Base-by-base conservation (phyloP, 1,140 invertebrate species). In the Dermatophagoides farinae region DNA sequence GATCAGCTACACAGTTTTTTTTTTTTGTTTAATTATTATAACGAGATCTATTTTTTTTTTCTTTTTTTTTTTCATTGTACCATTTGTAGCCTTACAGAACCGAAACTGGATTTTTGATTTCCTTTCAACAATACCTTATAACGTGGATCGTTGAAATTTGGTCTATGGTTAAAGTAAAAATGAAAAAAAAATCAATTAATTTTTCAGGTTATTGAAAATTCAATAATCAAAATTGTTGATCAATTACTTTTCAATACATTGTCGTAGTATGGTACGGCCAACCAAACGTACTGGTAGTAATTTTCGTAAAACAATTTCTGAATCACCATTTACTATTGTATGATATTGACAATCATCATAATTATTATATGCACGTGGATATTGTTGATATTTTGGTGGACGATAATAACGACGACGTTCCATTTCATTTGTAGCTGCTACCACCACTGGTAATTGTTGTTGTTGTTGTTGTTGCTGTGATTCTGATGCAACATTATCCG, bases 31-130 rank as follows among this genome's bases (percentile, higher is more conserved):
- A n/a, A n/a, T n/a, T n/a, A n/a, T n/a, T 4, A 31, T 31, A 8
- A 31, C 31, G 31, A 31, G 31, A 31, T 31, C 31, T 31, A 44
- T 31, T 31, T 31, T 31, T 31, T 2, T 2, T 31, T 31, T 31
- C 2, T 31, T 31, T 31, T 31, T 2, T 31, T 31, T 31, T 2
- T 31, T 31, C 22, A 50, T 25, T 22, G 47, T 25, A 12, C 20
- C 47, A 50, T 50, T 20, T 14, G 20, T 14, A 50, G 6, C 4
- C 47, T 4, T 23, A 58, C 1, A 53, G 58, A 16, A 47, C 43
- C 57, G 20, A 47, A 44, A 39, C 57, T 58, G 12, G 50, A 49
- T 46, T 60, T 18, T 12, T 60, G 47, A 44, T 22, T 60, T 18
- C 25, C 44, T 20, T 50, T 50, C 11, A 47, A 25, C 31, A 55